Evolutionary conservation across 53 echinoderm and acorn worm genomes (phyloP), one percentile per base, ranked within the genome.

Genomic region (Hippasteria phrygiana): DNA sequence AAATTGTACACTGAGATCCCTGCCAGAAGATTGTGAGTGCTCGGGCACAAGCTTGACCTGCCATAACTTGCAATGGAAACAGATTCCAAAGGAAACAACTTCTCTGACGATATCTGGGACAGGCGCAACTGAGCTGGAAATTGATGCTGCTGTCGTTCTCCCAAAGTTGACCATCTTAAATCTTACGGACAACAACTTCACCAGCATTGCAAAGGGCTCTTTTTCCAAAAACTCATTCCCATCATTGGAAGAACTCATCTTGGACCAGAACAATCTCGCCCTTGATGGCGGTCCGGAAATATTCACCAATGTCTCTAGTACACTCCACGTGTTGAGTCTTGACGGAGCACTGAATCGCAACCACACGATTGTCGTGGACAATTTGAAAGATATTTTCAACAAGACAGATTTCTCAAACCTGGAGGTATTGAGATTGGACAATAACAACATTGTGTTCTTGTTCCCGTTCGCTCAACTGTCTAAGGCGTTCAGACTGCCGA

Each of bases 371-470:
- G 32, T 73, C 3, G 67, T 73, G 35, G 63, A 42, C 1, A 78
- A 89, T 62, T 80, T 95, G 42, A 87, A 33, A 18, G 55, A 73
- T n/a, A 41, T 90, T 14, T 78, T 97, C 24, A 45, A 34, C 1
- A 62, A 34, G 22, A 80, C 88, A 24, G 32, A 63, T 26, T 74
- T 89, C 31, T 55, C 79, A 41, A 89, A 77, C 35, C 78, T 95
- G 14, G 75, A 55, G n/a, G 73, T 48, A 63, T 34, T 95, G 31
- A 36, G 55, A 34, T 92, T 97, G 53, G 93, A 94, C 46, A 53
- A 87, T 42, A 97, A 97, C 74, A 69, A 92, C n/a, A 63, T 97
- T 4, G 83, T 71, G 4, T 37, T 89, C 7, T 67, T 96, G 65
- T 48, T 47, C 9, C 4, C 73, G 0, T 62, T 62, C 33, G 46